Conservation (phyloP, 2,113 vertebrate genomes). For the Probosciger aterrimus region DNA sequence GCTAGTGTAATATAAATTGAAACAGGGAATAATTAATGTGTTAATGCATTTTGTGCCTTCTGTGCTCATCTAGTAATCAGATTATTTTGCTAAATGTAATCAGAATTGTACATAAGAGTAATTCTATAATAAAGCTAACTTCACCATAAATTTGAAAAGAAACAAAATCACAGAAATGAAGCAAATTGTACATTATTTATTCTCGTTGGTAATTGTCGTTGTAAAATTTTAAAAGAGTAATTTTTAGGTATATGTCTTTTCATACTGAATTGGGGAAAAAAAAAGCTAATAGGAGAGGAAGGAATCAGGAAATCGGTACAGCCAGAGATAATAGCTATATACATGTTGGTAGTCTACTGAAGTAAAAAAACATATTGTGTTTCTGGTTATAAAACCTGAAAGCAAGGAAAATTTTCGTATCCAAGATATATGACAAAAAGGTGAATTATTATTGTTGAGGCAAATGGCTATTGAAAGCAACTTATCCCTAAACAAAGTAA, state of each 20-base stretch:
- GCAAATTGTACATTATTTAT: neutral
- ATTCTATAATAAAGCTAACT: neutral
- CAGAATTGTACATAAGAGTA: neutral
- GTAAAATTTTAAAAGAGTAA: neutral
- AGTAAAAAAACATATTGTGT: neutral
- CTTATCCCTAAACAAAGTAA: neutral
- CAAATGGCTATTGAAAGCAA: neutral
- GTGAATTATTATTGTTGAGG: neutral
- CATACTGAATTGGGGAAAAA: neutral
- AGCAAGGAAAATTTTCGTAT: neutral
- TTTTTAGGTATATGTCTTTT: neutral
- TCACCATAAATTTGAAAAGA: neutral
- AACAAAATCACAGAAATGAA: neutral
- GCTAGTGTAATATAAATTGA: neutral
- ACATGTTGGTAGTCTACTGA: neutral
- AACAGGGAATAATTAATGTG: conserved; percentile 14
- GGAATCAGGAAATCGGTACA: neutral
- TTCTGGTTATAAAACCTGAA: neutral
- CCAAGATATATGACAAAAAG: neutral
- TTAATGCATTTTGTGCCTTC: conserved; percentile 37
- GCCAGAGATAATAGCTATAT: neutral
- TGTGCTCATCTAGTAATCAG: conserved; percentile 13
- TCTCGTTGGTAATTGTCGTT: neutral
- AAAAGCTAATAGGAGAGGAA: neutral
- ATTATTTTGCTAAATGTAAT: conserved; percentile 32